Conservation (phyloP, 2,888 invertebrate species). For the Cecidostiba fungosa region DNA sequence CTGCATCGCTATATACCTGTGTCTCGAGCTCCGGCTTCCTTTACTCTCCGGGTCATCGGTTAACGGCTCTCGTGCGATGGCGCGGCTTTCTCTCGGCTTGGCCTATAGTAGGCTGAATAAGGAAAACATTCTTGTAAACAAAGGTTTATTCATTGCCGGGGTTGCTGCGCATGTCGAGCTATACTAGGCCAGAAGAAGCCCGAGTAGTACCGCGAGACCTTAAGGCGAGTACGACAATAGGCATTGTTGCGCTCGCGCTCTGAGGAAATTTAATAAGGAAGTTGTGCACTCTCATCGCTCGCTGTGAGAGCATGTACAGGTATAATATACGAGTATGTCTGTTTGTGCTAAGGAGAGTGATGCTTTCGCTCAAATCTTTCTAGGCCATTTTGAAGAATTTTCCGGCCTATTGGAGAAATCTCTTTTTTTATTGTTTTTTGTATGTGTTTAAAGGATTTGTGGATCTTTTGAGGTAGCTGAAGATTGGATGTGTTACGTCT, state of each 20-base stretch:
- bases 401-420: too few species aligned
- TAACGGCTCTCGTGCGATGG: neutral
- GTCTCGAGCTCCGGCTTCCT: neutral
- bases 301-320: neutral
- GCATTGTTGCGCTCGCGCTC: conserved; percentile 5
- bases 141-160: conserved; percentile 33
- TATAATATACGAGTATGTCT: neutral
- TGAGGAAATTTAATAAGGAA: conserved; percentile 28
- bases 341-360: neutral
- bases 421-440: too few species aligned
- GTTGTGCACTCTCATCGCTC: conserved; percentile 15
- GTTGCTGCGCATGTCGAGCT: neutral
- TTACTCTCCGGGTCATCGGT: conserved; percentile 21
- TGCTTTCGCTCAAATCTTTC: neutral
- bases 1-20: neutral
- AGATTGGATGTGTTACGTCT: neutral
- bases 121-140: conserved; percentile 34
- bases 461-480: too few species aligned
- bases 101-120: neutral
- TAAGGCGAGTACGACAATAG: conserved; percentile 10
- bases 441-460: too few species aligned
- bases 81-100: neutral
- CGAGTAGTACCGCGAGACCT: neutral
- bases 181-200: neutral
- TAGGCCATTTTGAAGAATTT: too few species aligned